Evolutionary conservation across 1,140 invertebrate species (phyloP).

Genomic region (Caenorhabditis inopinata): DNA sequence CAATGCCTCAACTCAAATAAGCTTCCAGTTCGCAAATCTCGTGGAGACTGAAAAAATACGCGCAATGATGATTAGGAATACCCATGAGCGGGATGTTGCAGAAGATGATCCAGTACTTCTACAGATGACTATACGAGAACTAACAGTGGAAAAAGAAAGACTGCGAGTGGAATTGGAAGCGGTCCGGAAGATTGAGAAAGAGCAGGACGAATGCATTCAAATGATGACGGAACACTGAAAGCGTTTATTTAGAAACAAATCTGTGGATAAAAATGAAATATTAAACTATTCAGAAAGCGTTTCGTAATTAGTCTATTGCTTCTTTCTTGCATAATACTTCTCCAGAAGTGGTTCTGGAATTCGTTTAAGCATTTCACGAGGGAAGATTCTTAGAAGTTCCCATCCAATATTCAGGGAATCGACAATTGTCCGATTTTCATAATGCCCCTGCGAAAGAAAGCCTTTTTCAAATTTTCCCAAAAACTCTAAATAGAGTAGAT

Average conservation of each 20-base stretch:
- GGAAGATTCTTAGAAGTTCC: conserved; percentile 99
- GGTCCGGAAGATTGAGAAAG: neutral
- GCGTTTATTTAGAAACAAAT: neutral
- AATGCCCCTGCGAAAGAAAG: conserved; percentile 95
- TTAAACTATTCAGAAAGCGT: too few species aligned
- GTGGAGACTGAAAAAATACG: neutral
- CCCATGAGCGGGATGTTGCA: neutral
- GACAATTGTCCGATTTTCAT: conserved; percentile 98
- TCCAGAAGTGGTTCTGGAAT: conserved; percentile 90
- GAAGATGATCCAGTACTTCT: conserved; percentile 9
- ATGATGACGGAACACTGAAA: conserved; percentile 14
- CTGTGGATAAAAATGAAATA: too few species aligned
- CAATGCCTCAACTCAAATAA: neutral
- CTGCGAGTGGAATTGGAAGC: neutral
- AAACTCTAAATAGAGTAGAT: conserved; percentile 96
- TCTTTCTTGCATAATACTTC: conserved; percentile 87
- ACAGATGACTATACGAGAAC: conserved; percentile 2
- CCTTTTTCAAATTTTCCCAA: conserved; percentile 99
- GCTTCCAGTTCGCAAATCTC: neutral
- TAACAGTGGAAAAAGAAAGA: conserved; percentile 4
- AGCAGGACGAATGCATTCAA: conserved; percentile 14
- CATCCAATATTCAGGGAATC: conserved; percentile 99
- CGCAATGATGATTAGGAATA: neutral
- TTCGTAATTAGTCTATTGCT: neutral
- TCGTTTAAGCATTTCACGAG: conserved; percentile 99